Percentiles rank a stretch among this genome's conserved stretches.
Evolutionary conservation across 2,113 vertebrate genomes (phyloP).

Genomic region (Platycercus adscitus): DNA sequence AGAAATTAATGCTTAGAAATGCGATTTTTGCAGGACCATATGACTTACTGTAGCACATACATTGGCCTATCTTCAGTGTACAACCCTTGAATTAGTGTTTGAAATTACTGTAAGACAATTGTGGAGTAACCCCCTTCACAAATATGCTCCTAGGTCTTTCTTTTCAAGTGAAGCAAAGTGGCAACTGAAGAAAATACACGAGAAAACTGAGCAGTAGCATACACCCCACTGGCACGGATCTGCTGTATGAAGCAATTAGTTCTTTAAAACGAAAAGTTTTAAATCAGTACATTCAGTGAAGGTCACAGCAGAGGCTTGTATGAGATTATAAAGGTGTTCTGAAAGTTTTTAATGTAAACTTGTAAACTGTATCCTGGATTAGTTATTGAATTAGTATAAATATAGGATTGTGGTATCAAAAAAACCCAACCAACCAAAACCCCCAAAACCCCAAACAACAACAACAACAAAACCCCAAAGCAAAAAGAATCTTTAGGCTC

Average conservation of each 20-base stretch:
- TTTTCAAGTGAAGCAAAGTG: neutral
- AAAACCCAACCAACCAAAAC: neutral
- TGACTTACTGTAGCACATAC: neutral
- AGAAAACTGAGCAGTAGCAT: neutral
- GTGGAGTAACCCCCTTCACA: neutral
- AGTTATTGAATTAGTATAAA: neutral
- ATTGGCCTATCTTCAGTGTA: neutral
- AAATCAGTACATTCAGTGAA: neutral
- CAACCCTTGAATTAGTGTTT: neutral
- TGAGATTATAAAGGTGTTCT: neutral
- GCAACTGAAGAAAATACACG: neutral
- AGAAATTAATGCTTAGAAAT: neutral
- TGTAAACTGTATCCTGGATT: neutral
- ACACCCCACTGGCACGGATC: neutral
- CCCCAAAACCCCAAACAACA: too few species aligned
- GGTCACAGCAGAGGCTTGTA: neutral
- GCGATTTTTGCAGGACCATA: neutral
- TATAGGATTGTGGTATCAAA: neutral
- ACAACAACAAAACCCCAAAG: neutral
- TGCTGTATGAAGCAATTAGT: neutral
- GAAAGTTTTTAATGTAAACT: neutral
- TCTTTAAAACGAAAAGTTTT: neutral
- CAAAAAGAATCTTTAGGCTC: fast-evolving
- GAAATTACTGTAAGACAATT: neutral
- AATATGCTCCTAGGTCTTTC: neutral